phyloP scores from a whole-genome alignment of 2,888 invertebrate species.

The Coelinius sp. region DNA sequence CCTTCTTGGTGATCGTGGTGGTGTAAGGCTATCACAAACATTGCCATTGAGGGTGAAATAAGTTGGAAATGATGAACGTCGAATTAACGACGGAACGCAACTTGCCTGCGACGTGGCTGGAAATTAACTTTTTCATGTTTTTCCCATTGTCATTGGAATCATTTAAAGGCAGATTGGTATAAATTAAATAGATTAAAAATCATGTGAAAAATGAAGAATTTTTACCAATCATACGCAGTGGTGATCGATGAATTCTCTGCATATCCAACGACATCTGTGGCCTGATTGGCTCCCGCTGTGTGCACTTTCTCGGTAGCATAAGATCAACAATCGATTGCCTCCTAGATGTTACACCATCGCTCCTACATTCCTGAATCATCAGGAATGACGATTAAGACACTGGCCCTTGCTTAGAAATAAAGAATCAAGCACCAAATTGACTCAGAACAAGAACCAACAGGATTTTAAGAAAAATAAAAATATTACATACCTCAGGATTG shows the following conservation, averaged over 20 bases:
- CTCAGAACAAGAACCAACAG: slow-evolving; percentile 9
- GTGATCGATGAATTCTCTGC: slow-evolving; percentile 56
- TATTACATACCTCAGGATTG: slow-evolving; percentile 56
- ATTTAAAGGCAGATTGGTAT: not conserved
- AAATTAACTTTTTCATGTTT: slow-evolving; percentile 38
- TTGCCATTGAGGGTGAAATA: slow-evolving; percentile 51
- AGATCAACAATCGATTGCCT: slow-evolving; percentile 57
- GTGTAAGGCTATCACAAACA: slow-evolving; percentile 50
- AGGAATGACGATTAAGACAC: slow-evolving; percentile 51
- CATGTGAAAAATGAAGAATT: slow-evolving; percentile 16
- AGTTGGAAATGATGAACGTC: slow-evolving; percentile 63
- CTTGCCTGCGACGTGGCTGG: slow-evolving; percentile 51
- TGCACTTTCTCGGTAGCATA: slow-evolving; percentile 50
- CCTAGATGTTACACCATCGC: slow-evolving; percentile 54
- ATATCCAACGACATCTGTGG: slow-evolving; percentile 60
- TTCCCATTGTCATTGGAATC: not conserved
- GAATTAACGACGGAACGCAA: slow-evolving; percentile 58
- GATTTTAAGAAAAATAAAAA: not conserved
- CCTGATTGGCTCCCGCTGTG: slow-evolving; percentile 54
- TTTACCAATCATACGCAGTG: slow-evolving; percentile 59
- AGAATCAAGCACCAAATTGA: slow-evolving; percentile 44
- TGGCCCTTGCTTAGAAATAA: slow-evolving; percentile 46
- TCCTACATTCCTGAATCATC: slow-evolving; percentile 59
- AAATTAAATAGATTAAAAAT: not conserved
- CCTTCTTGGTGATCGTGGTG: slow-evolving; percentile 52